Percentiles rank a stretch among this genome's conserved stretches.
Conservation (phyloP, 2,888 invertebrate species). For the Endomychus coccineus region DNA sequence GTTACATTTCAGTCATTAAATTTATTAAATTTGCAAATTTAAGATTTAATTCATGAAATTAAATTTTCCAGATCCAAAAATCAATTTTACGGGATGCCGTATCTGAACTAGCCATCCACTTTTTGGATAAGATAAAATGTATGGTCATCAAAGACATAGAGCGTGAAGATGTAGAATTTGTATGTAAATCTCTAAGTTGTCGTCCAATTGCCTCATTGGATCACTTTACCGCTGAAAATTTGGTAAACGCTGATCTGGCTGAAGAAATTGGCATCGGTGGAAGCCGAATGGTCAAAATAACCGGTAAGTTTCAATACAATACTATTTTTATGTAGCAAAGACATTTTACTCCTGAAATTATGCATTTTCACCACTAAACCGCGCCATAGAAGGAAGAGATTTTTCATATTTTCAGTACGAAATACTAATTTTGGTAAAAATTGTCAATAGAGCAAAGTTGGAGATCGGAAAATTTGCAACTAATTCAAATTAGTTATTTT, state of each 20-base stretch:
- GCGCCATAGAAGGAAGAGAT: too few relatives aligned
- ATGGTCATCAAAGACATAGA: constrained; percentile 98
- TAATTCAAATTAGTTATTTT: too few relatives aligned
- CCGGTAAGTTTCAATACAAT: too few relatives aligned
- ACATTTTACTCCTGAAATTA: too few relatives aligned
- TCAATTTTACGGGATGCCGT: constrained; percentile 87
- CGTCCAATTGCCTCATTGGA: constrained; percentile 97
- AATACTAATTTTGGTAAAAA: too few relatives aligned
- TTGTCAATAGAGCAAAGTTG: too few relatives aligned
- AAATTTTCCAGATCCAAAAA: constrained; percentile 51
- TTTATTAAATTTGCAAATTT: constrained; percentile 9
- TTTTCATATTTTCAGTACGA: too few relatives aligned
- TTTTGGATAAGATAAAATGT: constrained; percentile 97
- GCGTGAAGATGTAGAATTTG: constrained; percentile 95
- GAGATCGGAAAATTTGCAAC: too few relatives aligned
- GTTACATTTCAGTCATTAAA: too few relatives aligned
- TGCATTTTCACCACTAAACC: too few relatives aligned
- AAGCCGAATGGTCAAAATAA: constrained; percentile 77
- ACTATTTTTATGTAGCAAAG: too few relatives aligned
- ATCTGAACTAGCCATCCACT: constrained; percentile 94
- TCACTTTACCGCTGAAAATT: constrained; percentile 89
- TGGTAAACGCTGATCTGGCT: constrained; percentile 86
- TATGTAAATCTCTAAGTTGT: constrained; percentile 90
- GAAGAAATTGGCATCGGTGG: constrained; percentile 88
- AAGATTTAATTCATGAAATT: constrained; percentile 5